Base-by-base conservation (phyloP, 2,113 vertebrate genomes). In the Rhadina sibilatrix region DNA sequence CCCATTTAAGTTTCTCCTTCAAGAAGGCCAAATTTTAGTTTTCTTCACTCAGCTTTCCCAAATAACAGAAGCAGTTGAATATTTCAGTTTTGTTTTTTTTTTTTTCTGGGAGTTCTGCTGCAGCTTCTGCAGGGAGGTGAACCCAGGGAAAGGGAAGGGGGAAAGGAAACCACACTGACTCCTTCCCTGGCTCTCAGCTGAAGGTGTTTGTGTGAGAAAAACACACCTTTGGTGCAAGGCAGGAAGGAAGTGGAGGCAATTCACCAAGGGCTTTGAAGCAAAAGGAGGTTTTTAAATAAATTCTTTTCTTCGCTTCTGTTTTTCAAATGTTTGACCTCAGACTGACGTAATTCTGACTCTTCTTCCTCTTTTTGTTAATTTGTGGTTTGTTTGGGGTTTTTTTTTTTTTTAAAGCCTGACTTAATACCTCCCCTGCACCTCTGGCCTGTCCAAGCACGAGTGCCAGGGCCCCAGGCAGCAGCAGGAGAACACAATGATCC, bases 261-360 rank as follows among this genome's bases (percentile, higher is more conserved):
- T 82, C 12, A 78, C 28, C 40, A 46, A 75, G 30, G 31, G 16
- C 85, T 56, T 30, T 17, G 49, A 72, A 82, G 80, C 24, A 71
- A 46, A 71, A 35, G 2, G 1, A 0, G 5, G 3, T 46, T 61
- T 61, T 38, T 2, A 54, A 46, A 18, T 3, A 12, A 18, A 2
- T 9, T 3, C 8, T 37, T 40, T 52, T 56, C 35, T 33, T 59
- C 25, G 0, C 74, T 89, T 52, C 47, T 50, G 35, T 22, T 71
- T 89, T 77, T 71, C 1, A n/a, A 56, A 27, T 9, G 50, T n/a
- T 46, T 80, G 9, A 35, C 49, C 40, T 79, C 2, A 83, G 20
- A 37, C 6, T 11, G 9, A 42, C 0, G 0, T 50, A 54, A 31
- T 35, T 81, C 23, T 12, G 24, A 80, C 56, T 59, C 27, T 49